Evolutionary conservation across 2,888 invertebrate species (phyloP), one percentile per base, ranked within the genome.

Genomic region (Stenchaetothrips biformis): DNA sequence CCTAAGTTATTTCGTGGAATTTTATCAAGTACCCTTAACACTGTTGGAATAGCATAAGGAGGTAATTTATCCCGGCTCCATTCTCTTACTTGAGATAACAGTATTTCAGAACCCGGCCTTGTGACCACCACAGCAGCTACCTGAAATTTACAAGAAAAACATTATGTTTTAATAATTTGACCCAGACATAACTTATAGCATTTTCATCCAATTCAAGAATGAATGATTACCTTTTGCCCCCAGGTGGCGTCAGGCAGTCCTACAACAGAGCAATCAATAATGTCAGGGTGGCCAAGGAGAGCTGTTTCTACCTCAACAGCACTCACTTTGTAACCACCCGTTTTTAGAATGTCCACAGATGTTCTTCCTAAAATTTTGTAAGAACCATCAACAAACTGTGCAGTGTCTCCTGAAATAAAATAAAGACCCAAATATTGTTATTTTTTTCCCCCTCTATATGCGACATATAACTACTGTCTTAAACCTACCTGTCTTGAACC

Each of bases 1-100:
- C 97, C 96, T 92, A 97, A 94, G 1, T 91, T 90, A 87, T 97
- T 97, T 83, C 93, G 91, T 0, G 95, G 96, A 86, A 96, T 90
- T 48, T 89, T 87, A 0, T 91, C 88, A 0, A 92, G 89, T 0
- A 92, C 85, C 82, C 92, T 87, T 83, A 93, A 85, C 0, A 90
- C 90, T 77, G 90, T 91, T 0, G 95, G 95, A 47, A 93, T 88
- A 79, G 92, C 91, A 86, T 95, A 95, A 0, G 90, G 89, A 0
- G 95, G 92, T 82, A 95, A 85, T 80, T 89, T 89, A 83, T 90
- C 88, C 81, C 91, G 90, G 0, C 91, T 90, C 85, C 90, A 91
- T 1, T 89, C 88, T 83, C 90, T 90, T 9, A 95, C 85, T 18
- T 91, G 89, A 11, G 89, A 88, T 0, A 92, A 84, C 80, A 85